Base-by-base conservation (phyloP, 2,113 vertebrate genomes). In the Melanostigma gelatinosum region DNA sequence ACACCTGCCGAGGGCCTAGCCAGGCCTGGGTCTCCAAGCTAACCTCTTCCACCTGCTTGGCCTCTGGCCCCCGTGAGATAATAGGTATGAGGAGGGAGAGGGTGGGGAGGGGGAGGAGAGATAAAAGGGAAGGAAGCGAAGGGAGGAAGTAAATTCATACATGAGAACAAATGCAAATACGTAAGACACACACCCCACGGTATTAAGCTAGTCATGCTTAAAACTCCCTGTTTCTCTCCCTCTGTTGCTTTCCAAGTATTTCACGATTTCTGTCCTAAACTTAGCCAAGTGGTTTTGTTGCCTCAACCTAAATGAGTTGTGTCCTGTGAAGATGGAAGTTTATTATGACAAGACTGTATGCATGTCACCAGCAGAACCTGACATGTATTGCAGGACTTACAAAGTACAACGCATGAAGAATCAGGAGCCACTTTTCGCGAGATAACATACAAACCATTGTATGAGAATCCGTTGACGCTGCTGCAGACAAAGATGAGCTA, bases 141-240 rank as follows among this genome's bases (percentile, higher is more conserved):
- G 4, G 46, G 18, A 54, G 6, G 29, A 44, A 48, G 40, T 71
- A 34, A 79, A 80, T 77, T 84, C 62, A 70, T 64, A 77, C n/a
- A 86, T 72, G 74, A 87, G 69, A 71, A 72, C 42, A 88, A 87
- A 87, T 62, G 46, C 73, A 80, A 78, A 84, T 84, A 75, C 62
- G 79, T 75, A 82, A 75, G 77, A 79, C 52, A 29, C 61, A 75
- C 44, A 78, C 64, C 70, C 72, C n/a, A 4, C 75, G 77, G 75
- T 79, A 48, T 44, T 70, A 34, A 61, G 64, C 79, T 73, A 78
- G 48, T 85, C 72, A 75, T 52, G 79, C 50, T 74, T 72, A 24
- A 71, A 83, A 44, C 32, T 29, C 29, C 9, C 36, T 34, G 46
- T 62, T 64, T 81, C 48, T 36, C 4, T 72, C 27, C 6, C 36